Evolutionary conservation across 2,888 invertebrate species (phyloP), one percentile per base, ranked within the genome.

Genomic region (Epinotia demarniana): DNA sequence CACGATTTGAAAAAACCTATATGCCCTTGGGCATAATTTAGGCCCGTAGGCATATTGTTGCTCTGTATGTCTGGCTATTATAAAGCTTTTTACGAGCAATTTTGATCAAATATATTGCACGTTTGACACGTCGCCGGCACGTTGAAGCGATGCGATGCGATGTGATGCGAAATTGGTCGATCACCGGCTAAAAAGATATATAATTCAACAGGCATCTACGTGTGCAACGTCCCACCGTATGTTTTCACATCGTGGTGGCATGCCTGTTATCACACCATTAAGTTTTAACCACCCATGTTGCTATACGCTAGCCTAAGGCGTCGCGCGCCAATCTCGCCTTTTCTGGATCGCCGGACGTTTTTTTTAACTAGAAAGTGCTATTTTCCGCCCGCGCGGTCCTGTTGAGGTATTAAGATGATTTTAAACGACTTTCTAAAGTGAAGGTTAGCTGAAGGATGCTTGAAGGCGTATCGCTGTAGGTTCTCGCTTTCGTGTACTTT

Each of bases 191-290:
- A 27, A 16, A 43, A 9, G 11, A 43, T 8, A 43, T 46, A 12
- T 13, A 16, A 4, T 39, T 16, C 19, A 19, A 16, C 18, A 27
- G 19, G 13, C 69, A 46, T 9, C 9, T 3, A 63, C 19, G 33
- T 8, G 11, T n/a, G 1, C 49, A 53, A 66, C 18, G 12, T 9
- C 0, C 13, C 11, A 2, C 33, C 67, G 55, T 78, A 72, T 71
- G 74, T 77, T 72, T 64, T 27, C 63, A 43, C 12, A 67, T 60
- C 53, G 71, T 74, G 5, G 70, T 43, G 58, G 64, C 49, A 75
- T 75, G 68, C 72, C 76, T 77, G 75, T 80, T 78, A 78, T 80
- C 80, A 77, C 79, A 64, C 78, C 77, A 79, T 80, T 80, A 78
- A 80, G 73, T 78, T 74, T 78, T 80, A 77, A 79, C 77, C 75